Base-by-base conservation (phyloP, 1,140 invertebrate genomes). In the Drosophila gunungcola region DNA sequence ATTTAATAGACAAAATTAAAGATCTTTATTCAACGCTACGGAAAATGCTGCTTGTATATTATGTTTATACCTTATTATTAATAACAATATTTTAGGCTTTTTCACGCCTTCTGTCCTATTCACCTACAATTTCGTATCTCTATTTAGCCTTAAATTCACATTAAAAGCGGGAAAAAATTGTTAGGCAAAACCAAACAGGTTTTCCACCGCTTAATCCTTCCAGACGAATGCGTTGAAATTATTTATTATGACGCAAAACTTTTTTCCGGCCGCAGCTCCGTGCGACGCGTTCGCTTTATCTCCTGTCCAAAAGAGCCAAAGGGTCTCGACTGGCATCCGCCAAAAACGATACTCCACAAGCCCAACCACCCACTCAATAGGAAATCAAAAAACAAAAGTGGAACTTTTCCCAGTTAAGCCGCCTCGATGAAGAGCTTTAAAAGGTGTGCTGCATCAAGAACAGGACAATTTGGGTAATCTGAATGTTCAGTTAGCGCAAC, bases 201-300 rank as follows among this genome's bases (percentile, higher is more conserved):
- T 80, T 53, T 46, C 45, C 32, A 46, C 36, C 54, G 52, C 70
- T 83, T 86, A 86, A 86, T 86, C 83, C 83, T 86, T 86, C 83
- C 83, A 88, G 83, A 83, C 83, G 83, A 86, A 86, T 86, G 83
- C 83, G 80, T 41, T 69, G 79, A 86, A 86, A 86, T 86, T 88
- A 86, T 86, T 86, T 86, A 86, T 86, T 86, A 86, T 86, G 84
- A 88, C 84, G 83, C 79, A 83, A 86, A 88, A 88, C 83, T 86
- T 83, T 85, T 86, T 86, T 76, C 48, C 74, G 45, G 36, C 53
- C 73, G 56, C 63, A 61, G 78, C 67, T 0, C n/a, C n/a, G n/a
- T n/a, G 62, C 76, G 64, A 64, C 56, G 56, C 61, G 68, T 52
- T 34, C 29, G 49, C 49, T 52, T 64, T 72, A 64, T 77, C 63